These are phyloP conservation scores for Hippolais icterina DNA, from an alignment of 2,113 vertebrate genomes.

Conservation along the genomic window DNA sequence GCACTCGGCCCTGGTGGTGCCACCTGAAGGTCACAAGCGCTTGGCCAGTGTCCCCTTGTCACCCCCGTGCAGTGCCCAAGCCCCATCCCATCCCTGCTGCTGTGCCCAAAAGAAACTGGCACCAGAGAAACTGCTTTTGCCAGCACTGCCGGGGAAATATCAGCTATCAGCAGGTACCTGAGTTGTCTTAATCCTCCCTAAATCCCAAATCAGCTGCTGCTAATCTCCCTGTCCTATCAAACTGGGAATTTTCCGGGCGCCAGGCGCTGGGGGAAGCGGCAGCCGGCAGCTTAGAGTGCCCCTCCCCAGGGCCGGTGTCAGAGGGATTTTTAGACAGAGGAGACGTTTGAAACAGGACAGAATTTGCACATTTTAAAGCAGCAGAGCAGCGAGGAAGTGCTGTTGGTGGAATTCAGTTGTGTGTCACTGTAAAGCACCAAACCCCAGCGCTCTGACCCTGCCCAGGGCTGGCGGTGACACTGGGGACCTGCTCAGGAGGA, in stretches of 20 bases:
- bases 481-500: neutral
- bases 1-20: accelerated
- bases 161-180: conserved; percentile 54
- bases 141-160: conserved; percentile 25
- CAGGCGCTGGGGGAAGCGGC: neutral
- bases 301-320: neutral
- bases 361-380: neutral
- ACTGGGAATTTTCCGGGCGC: neutral
- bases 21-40: neutral
- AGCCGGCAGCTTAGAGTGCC: neutral
- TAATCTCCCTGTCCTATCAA: conserved; percentile 39
- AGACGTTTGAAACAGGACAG: neutral
- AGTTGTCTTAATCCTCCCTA: conserved; percentile 49
- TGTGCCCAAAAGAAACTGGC: neutral
- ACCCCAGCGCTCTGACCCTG: accelerated
- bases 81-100: neutral
- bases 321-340: neutral
- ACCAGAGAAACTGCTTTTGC: neutral
- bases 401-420: neutral
- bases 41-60: accelerated
- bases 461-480: neutral
- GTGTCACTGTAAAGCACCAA: neutral
- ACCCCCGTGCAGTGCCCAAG: neutral
- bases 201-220: conserved; percentile 15
- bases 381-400: neutral